Conservation (phyloP, 2,888 invertebrate genomes). For the Dryobota labecula region DNA sequence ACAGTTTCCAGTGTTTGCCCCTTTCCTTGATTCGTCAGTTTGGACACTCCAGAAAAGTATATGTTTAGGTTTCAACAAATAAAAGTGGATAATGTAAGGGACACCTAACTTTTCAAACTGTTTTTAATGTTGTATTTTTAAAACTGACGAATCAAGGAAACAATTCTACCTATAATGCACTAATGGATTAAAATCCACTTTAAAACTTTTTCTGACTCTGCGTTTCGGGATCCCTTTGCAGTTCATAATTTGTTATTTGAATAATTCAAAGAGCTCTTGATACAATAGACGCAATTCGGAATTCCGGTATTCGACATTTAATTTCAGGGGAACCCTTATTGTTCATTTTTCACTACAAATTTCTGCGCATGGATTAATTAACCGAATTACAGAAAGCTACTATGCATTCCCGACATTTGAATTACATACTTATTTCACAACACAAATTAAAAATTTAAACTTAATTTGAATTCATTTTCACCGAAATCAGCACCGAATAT, state of each 20-base stretch:
- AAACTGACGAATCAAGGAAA: too few relatives aligned
- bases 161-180: not conserved
- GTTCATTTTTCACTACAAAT: not conserved
- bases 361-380: not conserved
- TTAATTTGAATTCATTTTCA: not conserved
- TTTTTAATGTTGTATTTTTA: too few relatives aligned
- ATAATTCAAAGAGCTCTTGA: slow-evolving; percentile 1
- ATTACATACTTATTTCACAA: not conserved
- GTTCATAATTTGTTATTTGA: slow-evolving; percentile 7
- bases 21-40: too few relatives aligned
- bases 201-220: not conserved
- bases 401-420: not conserved
- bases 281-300: not conserved
- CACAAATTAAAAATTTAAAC: too few relatives aligned
- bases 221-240: not conserved
- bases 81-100: too few relatives aligned
- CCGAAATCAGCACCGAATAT: not conserved
- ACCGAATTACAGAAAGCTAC: not conserved
- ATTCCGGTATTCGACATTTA: not conserved
- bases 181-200: not conserved
- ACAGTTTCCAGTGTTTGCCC: too few relatives aligned
- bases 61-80: too few relatives aligned
- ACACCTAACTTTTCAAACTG: too few relatives aligned
- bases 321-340: not conserved
- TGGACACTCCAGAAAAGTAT: too few relatives aligned